Conservation (phyloP, 2,113 vertebrate genomes). For the Stictonetta naevosa region DNA sequence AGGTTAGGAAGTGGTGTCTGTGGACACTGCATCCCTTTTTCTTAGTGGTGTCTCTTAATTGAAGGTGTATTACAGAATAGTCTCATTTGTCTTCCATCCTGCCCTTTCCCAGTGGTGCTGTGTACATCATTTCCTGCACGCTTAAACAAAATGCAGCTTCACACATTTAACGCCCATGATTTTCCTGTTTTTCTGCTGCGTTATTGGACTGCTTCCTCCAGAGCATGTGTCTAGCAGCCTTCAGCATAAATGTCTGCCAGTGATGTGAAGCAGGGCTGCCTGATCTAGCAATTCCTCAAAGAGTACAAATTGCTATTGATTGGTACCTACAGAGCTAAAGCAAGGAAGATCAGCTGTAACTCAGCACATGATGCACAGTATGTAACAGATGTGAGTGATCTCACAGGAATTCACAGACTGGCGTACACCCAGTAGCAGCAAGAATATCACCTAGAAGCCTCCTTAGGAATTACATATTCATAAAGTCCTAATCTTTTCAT, state of each 20-base stretch:
- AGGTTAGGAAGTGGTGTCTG: background rate
- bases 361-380: background rate
- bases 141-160: background rate
- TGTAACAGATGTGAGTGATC: background rate
- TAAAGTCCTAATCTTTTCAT: background rate
- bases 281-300: background rate
- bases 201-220: background rate
- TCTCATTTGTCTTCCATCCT: background rate
- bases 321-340: background rate
- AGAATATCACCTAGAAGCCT: background rate
- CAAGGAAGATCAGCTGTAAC: background rate
- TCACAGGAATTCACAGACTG: background rate
- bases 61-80: background rate
- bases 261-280: background rate
- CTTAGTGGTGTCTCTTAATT: no score
- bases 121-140: background rate
- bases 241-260: background rate
- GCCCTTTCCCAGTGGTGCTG: background rate
- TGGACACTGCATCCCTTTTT: background rate
- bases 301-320: background rate
- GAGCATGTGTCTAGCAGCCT: accelerated
- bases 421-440: background rate
- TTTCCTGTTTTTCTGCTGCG: background rate
- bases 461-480: background rate
- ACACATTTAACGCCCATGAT: background rate